These are phyloP conservation scores for Eledone cirrhosa DNA, from an alignment of 2,888 invertebrate species.

Conservation along the genomic window DNA sequence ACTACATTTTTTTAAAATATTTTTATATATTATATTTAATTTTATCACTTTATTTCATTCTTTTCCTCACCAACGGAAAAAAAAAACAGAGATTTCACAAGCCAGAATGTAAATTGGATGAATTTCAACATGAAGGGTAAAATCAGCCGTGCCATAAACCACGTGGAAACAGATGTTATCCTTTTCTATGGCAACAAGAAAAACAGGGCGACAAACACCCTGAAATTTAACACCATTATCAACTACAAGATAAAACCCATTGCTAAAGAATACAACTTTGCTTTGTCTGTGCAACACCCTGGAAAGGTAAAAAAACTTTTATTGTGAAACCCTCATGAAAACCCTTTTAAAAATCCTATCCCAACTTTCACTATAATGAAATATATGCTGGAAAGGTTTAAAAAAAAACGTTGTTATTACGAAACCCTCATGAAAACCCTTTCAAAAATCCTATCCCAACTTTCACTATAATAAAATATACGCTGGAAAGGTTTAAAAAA, in stretches of 20 bases:
- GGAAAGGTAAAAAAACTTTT: background rate
- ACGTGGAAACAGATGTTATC: background rate
- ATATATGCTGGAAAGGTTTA: too few species aligned
- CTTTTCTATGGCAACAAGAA: background rate
- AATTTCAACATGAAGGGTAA: background rate
- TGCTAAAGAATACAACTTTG: background rate
- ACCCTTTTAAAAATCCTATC: background rate
- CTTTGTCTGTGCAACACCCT: slow-evolving; percentile 24
- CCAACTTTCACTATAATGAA: too few species aligned
- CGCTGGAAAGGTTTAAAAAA: too few species aligned
- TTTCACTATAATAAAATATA: too few species aligned
- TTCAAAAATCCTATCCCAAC: too few species aligned
- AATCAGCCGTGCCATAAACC: background rate
- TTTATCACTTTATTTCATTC: too few species aligned
- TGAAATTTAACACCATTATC: slow-evolving; percentile 31
- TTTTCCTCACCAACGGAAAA: too few species aligned
- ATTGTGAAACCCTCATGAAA: background rate
- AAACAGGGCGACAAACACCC: slow-evolving; percentile 20
- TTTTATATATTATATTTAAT: too few species aligned
- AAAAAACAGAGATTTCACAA: background rate
- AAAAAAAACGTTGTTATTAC: too few species aligned
- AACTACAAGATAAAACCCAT: slow-evolving; percentile 31
- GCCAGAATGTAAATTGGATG: background rate
- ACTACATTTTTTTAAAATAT: too few species aligned
- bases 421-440: too few species aligned